phyloP scores from a whole-genome alignment of 2,797 vertebrate species.

The Mormyrops boulengeri region DNA sequence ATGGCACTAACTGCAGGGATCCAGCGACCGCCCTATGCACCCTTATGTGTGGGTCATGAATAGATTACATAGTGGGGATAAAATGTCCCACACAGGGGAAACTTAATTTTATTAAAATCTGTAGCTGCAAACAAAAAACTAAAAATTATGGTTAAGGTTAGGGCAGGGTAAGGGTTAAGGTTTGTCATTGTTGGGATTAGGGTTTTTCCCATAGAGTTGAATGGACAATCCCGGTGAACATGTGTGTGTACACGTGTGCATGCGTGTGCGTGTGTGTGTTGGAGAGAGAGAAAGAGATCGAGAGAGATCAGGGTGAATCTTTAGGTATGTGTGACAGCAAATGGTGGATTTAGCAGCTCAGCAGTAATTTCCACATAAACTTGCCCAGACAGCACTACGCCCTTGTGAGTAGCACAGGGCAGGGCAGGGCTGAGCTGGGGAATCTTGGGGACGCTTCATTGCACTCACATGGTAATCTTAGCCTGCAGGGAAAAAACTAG shows the following conservation, averaged over 20 bases:
- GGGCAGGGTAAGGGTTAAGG: background rate
- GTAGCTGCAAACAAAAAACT: background rate
- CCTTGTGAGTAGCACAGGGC: background rate
- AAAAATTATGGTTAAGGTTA: background rate
- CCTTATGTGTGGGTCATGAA: background rate
- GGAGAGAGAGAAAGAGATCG: background rate
- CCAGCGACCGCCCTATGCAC: background rate
- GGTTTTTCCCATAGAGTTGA: background rate
- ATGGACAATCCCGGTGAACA: background rate
- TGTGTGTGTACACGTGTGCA: background rate
- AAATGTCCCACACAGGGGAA: background rate
- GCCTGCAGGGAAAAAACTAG: background rate
- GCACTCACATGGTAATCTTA: background rate
- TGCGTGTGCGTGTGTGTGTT: background rate
- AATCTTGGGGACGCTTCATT: background rate
- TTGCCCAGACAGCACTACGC: background rate
- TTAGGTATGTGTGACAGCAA: background rate
- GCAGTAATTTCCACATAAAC: background rate
- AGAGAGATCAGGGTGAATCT: background rate
- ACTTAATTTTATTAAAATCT: background rate
- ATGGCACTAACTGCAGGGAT: background rate
- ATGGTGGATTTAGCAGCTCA: background rate
- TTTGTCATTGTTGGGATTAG: background rate
- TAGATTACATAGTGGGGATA: background rate
- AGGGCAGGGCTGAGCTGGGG: background rate